A percentile compares a stretch with the other conserved stretches of the same genome.
Conservation (phyloP, 1,140 invertebrate species). For the Asbolus verrucosus region DNA sequence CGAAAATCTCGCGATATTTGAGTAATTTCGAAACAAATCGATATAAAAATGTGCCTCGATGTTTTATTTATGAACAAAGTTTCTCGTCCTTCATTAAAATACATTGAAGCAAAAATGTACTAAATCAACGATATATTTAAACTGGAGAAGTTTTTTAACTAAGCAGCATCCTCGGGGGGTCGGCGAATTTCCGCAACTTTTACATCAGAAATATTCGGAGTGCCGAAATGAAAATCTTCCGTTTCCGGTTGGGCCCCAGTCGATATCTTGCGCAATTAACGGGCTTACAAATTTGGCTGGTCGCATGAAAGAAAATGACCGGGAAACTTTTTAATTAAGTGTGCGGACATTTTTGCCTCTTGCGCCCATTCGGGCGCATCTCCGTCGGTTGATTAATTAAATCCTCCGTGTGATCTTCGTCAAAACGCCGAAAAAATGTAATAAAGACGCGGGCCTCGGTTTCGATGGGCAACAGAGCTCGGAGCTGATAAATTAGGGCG, state of each 20-base stretch:
- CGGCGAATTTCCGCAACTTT: neutral
- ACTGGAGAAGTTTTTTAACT: slow-evolving; percentile 2
- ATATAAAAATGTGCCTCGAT: neutral
- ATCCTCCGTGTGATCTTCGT: slow-evolving; percentile 1
- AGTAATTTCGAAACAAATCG: neutral
- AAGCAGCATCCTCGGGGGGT: neutral
- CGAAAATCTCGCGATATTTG: neutral
- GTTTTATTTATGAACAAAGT: slow-evolving; percentile 1
- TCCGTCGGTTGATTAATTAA: slow-evolving; percentile 15
- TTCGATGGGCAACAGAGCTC: neutral
- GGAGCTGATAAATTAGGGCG: slow-evolving; percentile 12
- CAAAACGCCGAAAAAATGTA: slow-evolving; percentile 20
- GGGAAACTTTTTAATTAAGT: slow-evolving; percentile 29
- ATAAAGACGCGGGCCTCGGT: neutral
- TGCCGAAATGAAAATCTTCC: neutral
- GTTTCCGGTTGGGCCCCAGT: neutral
- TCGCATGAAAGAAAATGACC: slow-evolving; percentile 11
- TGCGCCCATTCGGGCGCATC: neutral
- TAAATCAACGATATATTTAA: neutral
- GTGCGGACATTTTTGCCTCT: slow-evolving; percentile 4
- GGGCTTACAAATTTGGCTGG: slow-evolving; percentile 10
- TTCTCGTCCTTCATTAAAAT: neutral
- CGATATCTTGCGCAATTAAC: slow-evolving; percentile 7
- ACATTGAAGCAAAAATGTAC: slow-evolving; percentile 1
- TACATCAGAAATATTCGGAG: no score